Base-by-base conservation (phyloP, 2,113 vertebrate species). In the Bambusicola thoracicus region DNA sequence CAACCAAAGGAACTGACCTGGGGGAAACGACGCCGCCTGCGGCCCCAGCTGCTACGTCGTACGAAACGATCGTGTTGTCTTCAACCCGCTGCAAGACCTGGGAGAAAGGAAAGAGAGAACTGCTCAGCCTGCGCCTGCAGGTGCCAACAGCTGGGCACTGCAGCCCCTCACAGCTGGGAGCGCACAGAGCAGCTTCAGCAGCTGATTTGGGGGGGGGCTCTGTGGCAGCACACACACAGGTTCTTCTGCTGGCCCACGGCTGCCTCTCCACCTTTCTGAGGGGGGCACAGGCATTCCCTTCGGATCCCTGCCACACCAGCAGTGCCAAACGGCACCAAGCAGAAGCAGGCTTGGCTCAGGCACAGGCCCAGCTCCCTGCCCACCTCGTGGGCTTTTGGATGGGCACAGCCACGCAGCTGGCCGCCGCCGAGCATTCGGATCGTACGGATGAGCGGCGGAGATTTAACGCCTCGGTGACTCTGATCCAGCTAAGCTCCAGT, bases 11-110 rank as follows among this genome's bases (percentile, higher is more conserved):
- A 68, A 65, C 93, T 82, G 93, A 99, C 99, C 99, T 99, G 11
- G 99, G 98, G 58, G 99, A 99, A 44, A 99, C 98, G 1, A 99
- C 98, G 1, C 99, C 99, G 0, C 99, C 99, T 0, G 99, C 99
- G 4, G 98, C 99, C 66, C 99, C 99, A 0, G 99, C 97, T 4
- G 99, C 98, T 22, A 99, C 98, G 0, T 99, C 99, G 1, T 99
- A 99, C 0, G 99, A 99, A 51, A 99, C 43, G 3, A 99, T 87
- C 1, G 99, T 99, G 98, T 99, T 99, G 97, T 99, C 99, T 30
- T 99, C 99, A 2, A 99, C 93, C 43, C 98, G 96, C 92, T 99
- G 99, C 40, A 99, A 96, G 94, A 99, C 98, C 99, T 99, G 97
- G 68, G 36, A 3, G 2, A 7, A 38, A 32, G 11, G 21, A 30